Conservation (phyloP, 2,888 invertebrate species). For the Clitarchus hookeri region DNA sequence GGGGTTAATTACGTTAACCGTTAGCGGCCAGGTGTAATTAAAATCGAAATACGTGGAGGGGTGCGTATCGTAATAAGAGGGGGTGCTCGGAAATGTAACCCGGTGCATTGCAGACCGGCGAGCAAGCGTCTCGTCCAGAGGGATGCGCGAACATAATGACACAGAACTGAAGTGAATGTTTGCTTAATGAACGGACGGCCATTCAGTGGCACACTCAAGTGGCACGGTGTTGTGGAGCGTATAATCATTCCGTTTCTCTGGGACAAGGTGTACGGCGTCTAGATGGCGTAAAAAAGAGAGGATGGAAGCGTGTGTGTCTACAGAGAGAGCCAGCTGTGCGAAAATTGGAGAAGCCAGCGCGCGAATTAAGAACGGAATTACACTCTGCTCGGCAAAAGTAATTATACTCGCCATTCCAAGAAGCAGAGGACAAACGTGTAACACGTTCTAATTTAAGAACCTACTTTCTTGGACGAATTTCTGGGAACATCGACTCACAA, state of each 20-base stretch:
- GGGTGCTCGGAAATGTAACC: background rate
- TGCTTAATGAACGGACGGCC: background rate
- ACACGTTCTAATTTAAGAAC: no score
- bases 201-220: background rate
- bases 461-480: no score
- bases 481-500: no score
- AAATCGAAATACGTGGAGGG: background rate
- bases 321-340: background rate
- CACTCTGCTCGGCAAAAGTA: no score
- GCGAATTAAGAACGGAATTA: background rate
- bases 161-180: background rate
- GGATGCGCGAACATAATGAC: background rate
- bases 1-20: background rate
- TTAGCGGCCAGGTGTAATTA: background rate
- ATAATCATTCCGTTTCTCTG: background rate
- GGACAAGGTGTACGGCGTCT: background rate
- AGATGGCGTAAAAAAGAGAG: background rate
- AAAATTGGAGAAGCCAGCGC: background rate
- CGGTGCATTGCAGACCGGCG: background rate
- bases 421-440: no score
- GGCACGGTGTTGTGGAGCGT: background rate
- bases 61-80: background rate
- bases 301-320: background rate
- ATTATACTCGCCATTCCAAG: no score
- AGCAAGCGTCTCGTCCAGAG: background rate